phyloP scores from a whole-genome alignment of 2,797 vertebrate genomes.

The Lutjanus campechanus region DNA sequence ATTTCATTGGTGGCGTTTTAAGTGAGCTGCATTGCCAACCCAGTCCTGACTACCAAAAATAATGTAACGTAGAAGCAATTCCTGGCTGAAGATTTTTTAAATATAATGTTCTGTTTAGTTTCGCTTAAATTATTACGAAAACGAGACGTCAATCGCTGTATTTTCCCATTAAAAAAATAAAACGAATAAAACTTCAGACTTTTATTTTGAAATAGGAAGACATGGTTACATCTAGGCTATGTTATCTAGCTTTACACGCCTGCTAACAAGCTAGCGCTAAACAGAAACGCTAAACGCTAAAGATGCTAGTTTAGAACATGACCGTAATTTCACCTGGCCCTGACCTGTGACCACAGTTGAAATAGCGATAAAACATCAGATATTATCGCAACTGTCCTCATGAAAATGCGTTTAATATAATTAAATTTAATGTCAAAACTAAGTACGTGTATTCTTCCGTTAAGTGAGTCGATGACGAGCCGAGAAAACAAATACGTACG shows the following conservation, averaged over 20 bases:
- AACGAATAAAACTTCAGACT: neutral
- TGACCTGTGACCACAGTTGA: neutral
- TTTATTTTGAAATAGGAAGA: conserved; percentile 61
- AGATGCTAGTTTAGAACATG: conserved; percentile 5
- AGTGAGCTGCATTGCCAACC: no score
- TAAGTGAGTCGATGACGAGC: neutral
- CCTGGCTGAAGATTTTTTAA: no score
- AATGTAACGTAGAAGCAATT: no score
- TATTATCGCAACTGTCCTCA: fast-evolving
- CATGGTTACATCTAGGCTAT: neutral
- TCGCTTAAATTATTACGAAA: neutral
- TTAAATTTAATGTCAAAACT: neutral
- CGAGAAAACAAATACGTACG: neutral
- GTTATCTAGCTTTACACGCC: neutral
- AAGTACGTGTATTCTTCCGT: neutral
- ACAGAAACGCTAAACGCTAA: conserved; percentile 2
- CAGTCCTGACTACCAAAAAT: no score
- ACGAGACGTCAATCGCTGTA: no score
- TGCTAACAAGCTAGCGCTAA: conserved; percentile 50
- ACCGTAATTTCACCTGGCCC: conserved; percentile 18
- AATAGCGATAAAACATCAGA: neutral
- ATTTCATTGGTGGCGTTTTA: no score
- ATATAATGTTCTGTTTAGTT: neutral
- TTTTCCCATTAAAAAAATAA: neutral
- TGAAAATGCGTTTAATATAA: neutral